These are phyloP conservation scores for Alectura lathami DNA, from an alignment of 2,113 vertebrate species.

Conservation along the genomic window DNA sequence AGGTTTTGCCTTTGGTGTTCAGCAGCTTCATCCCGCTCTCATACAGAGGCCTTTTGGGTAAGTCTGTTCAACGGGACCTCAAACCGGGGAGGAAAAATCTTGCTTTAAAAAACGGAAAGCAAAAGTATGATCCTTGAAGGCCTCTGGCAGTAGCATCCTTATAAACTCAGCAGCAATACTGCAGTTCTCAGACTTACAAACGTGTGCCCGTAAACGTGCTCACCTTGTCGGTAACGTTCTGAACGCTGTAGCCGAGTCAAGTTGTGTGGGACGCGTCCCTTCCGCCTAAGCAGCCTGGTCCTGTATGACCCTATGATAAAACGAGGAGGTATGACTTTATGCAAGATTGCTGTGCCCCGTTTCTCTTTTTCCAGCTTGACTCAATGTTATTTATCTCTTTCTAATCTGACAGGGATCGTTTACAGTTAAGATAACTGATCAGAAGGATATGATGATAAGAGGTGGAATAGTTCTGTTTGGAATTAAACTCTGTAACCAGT, in stretches of 20 bases:
- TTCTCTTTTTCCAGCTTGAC: constrained; percentile 84
- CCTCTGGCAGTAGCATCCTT: constrained; percentile 51
- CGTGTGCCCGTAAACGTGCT: constrained; percentile 27
- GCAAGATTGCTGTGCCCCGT: constrained; percentile 75
- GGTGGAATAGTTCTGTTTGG: constrained; percentile 96
- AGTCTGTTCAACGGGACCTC: constrained; percentile 64
- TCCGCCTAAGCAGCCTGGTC: constrained; percentile 53
- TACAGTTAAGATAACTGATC: constrained; percentile 98
- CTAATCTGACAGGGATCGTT: constrained; percentile 98
- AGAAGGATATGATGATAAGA: constrained; percentile 93
- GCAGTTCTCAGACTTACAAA: constrained; percentile 56
- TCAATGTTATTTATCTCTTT: constrained; percentile 98
- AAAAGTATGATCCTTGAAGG: constrained; percentile 22
- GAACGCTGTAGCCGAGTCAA: constrained; percentile 79
- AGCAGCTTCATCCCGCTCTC: constrained; percentile 97
- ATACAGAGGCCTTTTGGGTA: constrained; percentile 99
- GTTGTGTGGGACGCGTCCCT: constrained; percentile 71
- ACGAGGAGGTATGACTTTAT: constrained; percentile 79
- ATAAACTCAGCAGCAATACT: constrained; percentile 46
- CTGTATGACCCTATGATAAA: constrained; percentile 71
- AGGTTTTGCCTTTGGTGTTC: constrained; percentile 99
- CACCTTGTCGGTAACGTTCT: constrained; percentile 65
- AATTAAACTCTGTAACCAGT: constrained; percentile 96
- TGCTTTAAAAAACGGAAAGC: background rate
- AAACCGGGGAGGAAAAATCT: constrained; percentile 22